Percentiles rank a stretch among this genome's conserved stretches.
Evolutionary conservation across 2,888 invertebrate species (phyloP).

Genomic region (Sphaeridia pumilis): DNA sequence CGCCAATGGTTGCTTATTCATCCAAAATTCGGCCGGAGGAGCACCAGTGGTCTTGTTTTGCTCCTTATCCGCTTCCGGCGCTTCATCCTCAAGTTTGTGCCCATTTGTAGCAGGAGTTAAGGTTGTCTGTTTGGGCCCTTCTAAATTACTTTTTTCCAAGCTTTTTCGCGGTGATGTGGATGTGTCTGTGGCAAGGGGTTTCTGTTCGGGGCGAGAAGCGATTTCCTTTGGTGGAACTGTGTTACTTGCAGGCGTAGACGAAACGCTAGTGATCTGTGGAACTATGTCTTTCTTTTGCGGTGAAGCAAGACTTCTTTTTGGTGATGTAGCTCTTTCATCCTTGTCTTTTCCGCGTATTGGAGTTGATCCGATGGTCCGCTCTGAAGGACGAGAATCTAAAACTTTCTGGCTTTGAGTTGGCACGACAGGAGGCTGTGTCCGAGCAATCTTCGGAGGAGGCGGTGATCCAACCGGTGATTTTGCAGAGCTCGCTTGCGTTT

Average conservation of each 20-base stretch:
- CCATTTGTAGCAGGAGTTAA: no score
- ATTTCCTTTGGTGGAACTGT: no score
- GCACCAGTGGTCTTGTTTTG: no score
- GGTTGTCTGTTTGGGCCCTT: no score
- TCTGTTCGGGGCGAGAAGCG: no score
- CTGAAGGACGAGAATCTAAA: conserved; percentile 3
- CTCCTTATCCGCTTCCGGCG: no score
- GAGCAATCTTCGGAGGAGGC: conserved; percentile 26
- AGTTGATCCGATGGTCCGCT: neutral
- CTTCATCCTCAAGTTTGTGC: no score
- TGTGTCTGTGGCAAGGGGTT: no score
- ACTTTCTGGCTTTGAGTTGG: neutral
- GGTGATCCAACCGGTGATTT: conserved; percentile 16
- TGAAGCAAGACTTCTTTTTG: conserved; percentile 19
- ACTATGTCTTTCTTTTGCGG: conserved; percentile 15
- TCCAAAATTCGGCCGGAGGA: conserved; percentile 58
- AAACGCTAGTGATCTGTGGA: no score
- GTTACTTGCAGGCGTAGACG: no score
- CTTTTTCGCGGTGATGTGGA: no score
- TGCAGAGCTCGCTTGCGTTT: conserved; percentile 5
- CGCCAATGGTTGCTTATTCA: conserved; percentile 73
- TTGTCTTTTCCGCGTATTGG: neutral
- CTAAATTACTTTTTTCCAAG: no score
- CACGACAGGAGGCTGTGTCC: conserved; percentile 9
- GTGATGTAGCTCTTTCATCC: conserved; percentile 7